Evolutionary conservation across 1,140 invertebrate genomes (phyloP).

Genomic region (Uloborus diversus): DNA sequence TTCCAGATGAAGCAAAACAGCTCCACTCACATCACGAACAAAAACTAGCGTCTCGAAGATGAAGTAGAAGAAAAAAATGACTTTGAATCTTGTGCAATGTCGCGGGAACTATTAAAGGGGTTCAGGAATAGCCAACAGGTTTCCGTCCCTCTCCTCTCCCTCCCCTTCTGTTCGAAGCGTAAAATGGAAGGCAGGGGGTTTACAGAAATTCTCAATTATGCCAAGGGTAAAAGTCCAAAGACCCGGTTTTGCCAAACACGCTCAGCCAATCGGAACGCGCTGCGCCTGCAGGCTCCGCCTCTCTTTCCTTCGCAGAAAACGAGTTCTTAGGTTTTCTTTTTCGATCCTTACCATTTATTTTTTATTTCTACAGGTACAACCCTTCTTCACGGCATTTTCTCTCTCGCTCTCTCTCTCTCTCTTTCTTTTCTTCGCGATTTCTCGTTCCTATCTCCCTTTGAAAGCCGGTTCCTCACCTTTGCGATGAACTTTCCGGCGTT

Average conservation of each 20-base stretch:
- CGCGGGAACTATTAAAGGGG: slow-evolving; percentile 42
- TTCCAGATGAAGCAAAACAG: background rate
- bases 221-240: slow-evolving; percentile 53
- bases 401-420: too few species aligned
- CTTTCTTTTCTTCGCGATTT: too few species aligned
- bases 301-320: background rate
- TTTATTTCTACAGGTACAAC: background rate
- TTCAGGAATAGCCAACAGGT: slow-evolving; percentile 40
- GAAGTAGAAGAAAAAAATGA: slow-evolving; percentile 17
- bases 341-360: background rate
- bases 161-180: background rate
- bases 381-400: too few species aligned
- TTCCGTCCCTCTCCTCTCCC: slow-evolving; percentile 9
- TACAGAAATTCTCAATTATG: slow-evolving; percentile 30
- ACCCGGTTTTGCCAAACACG: slow-evolving; percentile 32
- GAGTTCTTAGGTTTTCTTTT: background rate
- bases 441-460: too few species aligned
- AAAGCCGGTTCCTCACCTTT: too few species aligned
- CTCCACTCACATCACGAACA: background rate
- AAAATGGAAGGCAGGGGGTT: slow-evolving; percentile 42
- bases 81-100: slow-evolving; percentile 35
- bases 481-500: too few species aligned
- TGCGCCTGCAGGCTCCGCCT: slow-evolving; percentile 1
- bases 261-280: slow-evolving; percentile 1
- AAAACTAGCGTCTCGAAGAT: background rate